phyloP scores from a whole-genome alignment of 1,140 invertebrate species.

The Mamestra configurata region DNA sequence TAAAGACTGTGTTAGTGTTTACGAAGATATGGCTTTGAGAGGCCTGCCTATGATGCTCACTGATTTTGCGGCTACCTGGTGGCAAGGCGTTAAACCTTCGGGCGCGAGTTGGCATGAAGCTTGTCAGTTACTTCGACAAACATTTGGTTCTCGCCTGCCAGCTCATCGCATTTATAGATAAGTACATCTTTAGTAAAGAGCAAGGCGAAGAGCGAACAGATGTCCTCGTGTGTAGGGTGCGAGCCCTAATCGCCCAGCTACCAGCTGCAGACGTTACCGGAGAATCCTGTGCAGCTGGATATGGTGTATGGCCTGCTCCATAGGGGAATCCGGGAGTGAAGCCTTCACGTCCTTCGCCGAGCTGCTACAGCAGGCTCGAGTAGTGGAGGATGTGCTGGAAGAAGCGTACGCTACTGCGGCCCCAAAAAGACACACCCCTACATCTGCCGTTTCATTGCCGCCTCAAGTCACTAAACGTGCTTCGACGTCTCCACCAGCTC shows the following conservation, averaged over 20 bases:
- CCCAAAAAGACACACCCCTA: too few species aligned
- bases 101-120: not conserved
- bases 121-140: not conserved
- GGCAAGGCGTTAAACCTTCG: not conserved
- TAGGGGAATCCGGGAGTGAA: too few species aligned
- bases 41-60: conserved; percentile 79
- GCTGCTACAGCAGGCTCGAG: too few species aligned
- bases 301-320: not conserved
- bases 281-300: not conserved
- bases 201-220: not conserved
- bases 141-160: not conserved
- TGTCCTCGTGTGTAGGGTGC: not conserved
- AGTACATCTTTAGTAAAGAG: not conserved
- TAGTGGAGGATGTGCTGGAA: too few species aligned
- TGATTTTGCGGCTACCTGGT: conserved; percentile 64
- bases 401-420: too few species aligned
- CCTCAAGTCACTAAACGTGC: too few species aligned
- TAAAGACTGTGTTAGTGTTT: conserved; percentile 63
- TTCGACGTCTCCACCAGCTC: not conserved
- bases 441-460: too few species aligned
- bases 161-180: not conserved
- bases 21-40: conserved; percentile 77
- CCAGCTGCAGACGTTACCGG: not conserved
- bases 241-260: not conserved
- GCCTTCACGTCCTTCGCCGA: too few species aligned